Base-by-base conservation (phyloP, 1,140 invertebrate genomes). In the Cherax destructor region DNA sequence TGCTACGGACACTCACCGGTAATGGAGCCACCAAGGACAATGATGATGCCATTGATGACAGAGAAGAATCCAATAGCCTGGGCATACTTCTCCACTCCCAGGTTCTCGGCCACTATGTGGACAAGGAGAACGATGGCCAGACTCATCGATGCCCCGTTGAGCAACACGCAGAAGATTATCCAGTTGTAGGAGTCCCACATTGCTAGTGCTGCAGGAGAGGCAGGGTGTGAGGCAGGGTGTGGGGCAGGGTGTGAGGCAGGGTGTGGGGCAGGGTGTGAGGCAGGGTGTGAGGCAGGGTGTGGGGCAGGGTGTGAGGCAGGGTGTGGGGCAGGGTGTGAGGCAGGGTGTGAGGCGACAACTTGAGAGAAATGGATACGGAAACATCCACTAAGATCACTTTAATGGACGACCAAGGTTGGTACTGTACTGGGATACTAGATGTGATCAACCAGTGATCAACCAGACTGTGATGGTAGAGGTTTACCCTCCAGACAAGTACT, bases 41-140 rank as follows among this genome's bases (percentile, higher is more conserved):
- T 49, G 0, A 50, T 16, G 24, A 86, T 3, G 11, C 88, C 88
- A 24, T 91, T 91, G 5, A 84, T 13, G 18, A 91, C n/a, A 2
- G 59, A 91, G 30, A 61, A 79, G 88, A 91, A 91, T 41, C 88
- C 59, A 41, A 91, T 80, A 18, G 50, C 72, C 18, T 85, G 81
- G 47, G 88, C 74, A 41, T 91, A 91, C 10, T 65, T 47, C 30
- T 85, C 74, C 0, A 79, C 7, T 11, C 83, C 83, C 5, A 85
- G 52, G 49, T 91, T 72, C 18, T 69, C 61, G 11, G 84, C n/a
- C 47, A 78, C 78, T 30, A 91, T 41, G 59, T 91, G 88, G 56
- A 91, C 80, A 56, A 41, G 9, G 7, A 85, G 83, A 21, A 91
- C 88, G 13, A 21, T 59, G 41, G 30, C 72, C 16, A 91, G 56